phyloP scores from a whole-genome alignment of 2,797 vertebrate genomes.

The Schizothorax lantsangensis region DNA sequence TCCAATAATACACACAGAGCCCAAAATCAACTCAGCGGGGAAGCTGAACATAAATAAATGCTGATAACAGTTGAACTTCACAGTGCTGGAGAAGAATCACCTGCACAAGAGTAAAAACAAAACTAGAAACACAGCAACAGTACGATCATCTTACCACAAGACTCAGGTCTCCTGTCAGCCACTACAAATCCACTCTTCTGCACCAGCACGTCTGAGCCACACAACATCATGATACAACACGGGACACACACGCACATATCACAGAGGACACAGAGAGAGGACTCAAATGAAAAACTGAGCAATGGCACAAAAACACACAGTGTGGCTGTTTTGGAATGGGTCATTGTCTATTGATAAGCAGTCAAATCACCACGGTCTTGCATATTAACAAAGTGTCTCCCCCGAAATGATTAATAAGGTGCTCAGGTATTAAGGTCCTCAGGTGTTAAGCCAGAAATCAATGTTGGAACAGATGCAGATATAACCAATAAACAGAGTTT shows the following conservation, averaged over 20 bases:
- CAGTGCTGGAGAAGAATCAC: not conserved
- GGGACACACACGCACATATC: constrained; percentile 26
- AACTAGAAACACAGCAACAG: constrained; percentile 36
- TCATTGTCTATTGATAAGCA: not conserved
- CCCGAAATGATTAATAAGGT: constrained; percentile 6
- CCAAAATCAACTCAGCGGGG: not conserved
- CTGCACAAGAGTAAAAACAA: not conserved
- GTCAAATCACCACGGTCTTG: not conserved
- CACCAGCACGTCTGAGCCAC: constrained; percentile 50
- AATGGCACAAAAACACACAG: constrained; percentile 13
- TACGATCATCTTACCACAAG: constrained; percentile 56
- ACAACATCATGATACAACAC: constrained; percentile 32
- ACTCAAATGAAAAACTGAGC: constrained; percentile 34
- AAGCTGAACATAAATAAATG: not conserved
- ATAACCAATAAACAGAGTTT: not conserved
- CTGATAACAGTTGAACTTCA: not conserved
- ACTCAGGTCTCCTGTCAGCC: constrained; percentile 53
- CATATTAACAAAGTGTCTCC: constrained; percentile 2
- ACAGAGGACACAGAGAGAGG: constrained; percentile 38
- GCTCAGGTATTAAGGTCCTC: not conserved
- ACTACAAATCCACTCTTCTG: constrained; percentile 55
- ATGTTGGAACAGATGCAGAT: not conserved
- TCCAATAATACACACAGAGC: not conserved
- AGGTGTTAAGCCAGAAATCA: constrained; percentile 16
- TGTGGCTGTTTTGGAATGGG: constrained; percentile 38